Evolutionary conservation across 2,888 invertebrate genomes (phyloP).

Genomic region (Cosmopolites sordidus): DNA sequence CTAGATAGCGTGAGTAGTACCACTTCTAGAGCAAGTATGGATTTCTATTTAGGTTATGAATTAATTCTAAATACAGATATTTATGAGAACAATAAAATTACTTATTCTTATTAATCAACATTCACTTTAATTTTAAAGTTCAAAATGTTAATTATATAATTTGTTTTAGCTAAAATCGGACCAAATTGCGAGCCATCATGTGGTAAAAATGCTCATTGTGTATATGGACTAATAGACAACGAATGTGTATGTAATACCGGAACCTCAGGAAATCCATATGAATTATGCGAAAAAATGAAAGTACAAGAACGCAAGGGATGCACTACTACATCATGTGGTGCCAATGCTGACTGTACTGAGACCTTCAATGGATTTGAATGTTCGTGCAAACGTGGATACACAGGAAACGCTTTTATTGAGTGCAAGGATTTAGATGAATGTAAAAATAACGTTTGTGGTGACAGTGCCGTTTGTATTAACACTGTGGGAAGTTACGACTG

Average conservation of each 20-base stretch:
- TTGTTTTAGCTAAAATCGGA: conserved; percentile 64
- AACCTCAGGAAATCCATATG: conserved; percentile 83
- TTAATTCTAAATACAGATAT: too few relatives aligned
- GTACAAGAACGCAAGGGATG: conserved; percentile 73
- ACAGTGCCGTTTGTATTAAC: conserved; percentile 86
- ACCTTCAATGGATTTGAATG: conserved; percentile 73
- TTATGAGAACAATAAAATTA: too few relatives aligned
- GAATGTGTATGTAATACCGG: conserved; percentile 81
- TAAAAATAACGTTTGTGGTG: conserved; percentile 73
- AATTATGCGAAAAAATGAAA: conserved; percentile 67
- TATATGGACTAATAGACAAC: conserved; percentile 69
- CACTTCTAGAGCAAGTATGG: too few relatives aligned
- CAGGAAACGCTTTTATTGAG: conserved; percentile 78
- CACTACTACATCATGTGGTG: conserved; percentile 68
- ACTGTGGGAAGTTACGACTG: conserved; percentile 86
- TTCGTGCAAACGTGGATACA: conserved; percentile 74
- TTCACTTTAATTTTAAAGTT: background rate
- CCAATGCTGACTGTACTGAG: conserved; percentile 75
- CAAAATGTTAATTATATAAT: background rate
- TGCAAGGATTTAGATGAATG: conserved; percentile 86
- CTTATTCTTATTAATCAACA: conserved; percentile 31
- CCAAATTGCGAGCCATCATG: conserved; percentile 78
- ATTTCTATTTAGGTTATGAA: too few relatives aligned
- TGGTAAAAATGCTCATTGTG: conserved; percentile 80
- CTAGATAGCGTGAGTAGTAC: too few relatives aligned